Conservation (phyloP, 1,140 invertebrate genomes). For the Caerostris darwini region DNA sequence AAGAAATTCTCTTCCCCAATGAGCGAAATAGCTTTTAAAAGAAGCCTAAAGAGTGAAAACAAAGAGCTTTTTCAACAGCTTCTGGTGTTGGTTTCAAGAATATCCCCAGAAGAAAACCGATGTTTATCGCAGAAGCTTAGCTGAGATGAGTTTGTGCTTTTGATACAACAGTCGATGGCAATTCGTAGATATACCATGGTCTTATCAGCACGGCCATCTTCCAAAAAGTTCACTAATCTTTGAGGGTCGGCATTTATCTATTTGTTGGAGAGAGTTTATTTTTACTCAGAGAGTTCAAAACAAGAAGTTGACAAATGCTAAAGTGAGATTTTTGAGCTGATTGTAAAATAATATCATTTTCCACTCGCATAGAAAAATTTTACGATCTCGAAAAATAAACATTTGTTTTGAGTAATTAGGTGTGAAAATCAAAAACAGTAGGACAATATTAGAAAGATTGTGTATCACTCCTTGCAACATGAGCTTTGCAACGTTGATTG, state of each 20-base stretch:
- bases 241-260: constrained; percentile 60
- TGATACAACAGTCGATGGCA: constrained; percentile 38
- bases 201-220: constrained; percentile 64
- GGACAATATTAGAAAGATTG: not conserved
- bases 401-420: not conserved
- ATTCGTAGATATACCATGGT: constrained; percentile 25
- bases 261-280: constrained; percentile 34
- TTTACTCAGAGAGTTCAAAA: constrained; percentile 14
- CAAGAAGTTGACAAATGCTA: constrained; percentile 71
- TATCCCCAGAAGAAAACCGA: constrained; percentile 38
- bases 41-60: constrained; percentile 42
- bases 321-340: constrained; percentile 46
- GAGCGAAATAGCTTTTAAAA: not conserved
- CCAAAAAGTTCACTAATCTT: constrained; percentile 62
- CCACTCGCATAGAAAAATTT: not conserved
- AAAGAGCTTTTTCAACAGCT: constrained; percentile 69
- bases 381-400: not conserved
- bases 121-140: constrained; percentile 53
- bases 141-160: constrained; percentile 10
- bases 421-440: not conserved
- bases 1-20: not conserved
- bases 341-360: constrained; percentile 61
- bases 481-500: not conserved
- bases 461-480: not conserved
- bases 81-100: constrained; percentile 64